Base-by-base conservation (phyloP, 2,888 invertebrate genomes). In the Epirrita christyi region DNA sequence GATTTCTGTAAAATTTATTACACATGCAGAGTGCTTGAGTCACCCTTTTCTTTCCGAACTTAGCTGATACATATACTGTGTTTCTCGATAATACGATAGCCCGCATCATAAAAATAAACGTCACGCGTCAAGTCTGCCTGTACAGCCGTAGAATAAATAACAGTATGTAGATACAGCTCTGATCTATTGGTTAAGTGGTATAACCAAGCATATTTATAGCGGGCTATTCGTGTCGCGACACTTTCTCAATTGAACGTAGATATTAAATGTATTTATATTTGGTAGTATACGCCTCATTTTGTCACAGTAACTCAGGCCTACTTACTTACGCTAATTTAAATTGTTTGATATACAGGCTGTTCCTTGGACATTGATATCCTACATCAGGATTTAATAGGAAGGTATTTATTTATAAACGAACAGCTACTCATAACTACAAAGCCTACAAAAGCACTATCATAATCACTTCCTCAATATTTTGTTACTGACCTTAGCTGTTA, bases 241-340 rank as follows among this genome's bases (percentile, higher is more conserved):
- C 76, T 81, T 76, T 81, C 80, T 78, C 80, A 76, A 84, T 85
- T 83, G 81, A 82, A 80, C 78, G 75, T 75, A 71, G 72, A 74
- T 84, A 81, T 80, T 79, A 82, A 82, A 9, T 7, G 21, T 8
- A 7, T 14, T 7, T 2, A 4, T 21, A 21, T 4, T 41, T 21
- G 4, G 15, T 27, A 13, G 27, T 10, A 10, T 10, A 10, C 41
- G 41, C 9, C 10, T 41, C 1, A 1, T n/a, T 41, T 41, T 32
- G 28, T 7, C 8, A 21, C 21, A 21, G n/a, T n/a, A n/a, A n/a
- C n/a, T n/a, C n/a, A n/a, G n/a, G n/a, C n/a, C n/a, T n/a, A n/a
- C n/a, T n/a, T n/a, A n/a, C n/a, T n/a, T n/a, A n/a, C n/a, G n/a
- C n/a, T n/a, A n/a, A n/a, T n/a, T n/a, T n/a, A n/a, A n/a, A n/a